These are phyloP conservation scores for Clivina fossor DNA, from an alignment of 2,888 invertebrate genomes.

Conservation along the genomic window DNA sequence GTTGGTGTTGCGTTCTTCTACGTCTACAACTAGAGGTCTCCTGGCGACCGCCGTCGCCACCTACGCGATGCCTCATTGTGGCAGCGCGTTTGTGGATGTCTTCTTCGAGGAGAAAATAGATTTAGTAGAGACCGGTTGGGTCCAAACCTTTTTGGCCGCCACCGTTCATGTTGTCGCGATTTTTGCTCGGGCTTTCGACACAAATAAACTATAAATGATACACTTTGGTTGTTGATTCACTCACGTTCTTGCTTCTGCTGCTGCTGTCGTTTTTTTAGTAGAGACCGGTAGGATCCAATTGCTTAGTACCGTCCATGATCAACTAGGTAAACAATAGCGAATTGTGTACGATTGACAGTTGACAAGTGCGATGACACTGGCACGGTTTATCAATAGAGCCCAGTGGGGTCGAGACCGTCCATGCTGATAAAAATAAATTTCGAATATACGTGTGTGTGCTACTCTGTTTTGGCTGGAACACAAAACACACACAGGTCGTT, in stretches of 20 bases:
- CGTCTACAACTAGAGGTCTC: slow-evolving; percentile 54
- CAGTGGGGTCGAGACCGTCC: slow-evolving; percentile 52
- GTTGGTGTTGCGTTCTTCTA: slow-evolving; percentile 48
- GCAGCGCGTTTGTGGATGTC: not conserved
- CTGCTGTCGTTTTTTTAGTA: slow-evolving; percentile 22
- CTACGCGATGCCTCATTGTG: slow-evolving; percentile 51
- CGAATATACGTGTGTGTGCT: slow-evolving; percentile 31
- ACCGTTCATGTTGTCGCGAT: slow-evolving; percentile 48
- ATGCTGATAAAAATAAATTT: slow-evolving; percentile 44
- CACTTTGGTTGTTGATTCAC: slow-evolving; percentile 8
- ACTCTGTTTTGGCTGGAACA: slow-evolving; percentile 3
- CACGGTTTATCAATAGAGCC: slow-evolving; percentile 45
- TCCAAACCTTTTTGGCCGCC: slow-evolving; percentile 48
- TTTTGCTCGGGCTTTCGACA: slow-evolving; percentile 12
- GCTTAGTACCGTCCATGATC: slow-evolving; percentile 31
- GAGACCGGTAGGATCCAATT: slow-evolving; percentile 36
- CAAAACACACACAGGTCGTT: not conserved
- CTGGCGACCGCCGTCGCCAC: slow-evolving; percentile 53
- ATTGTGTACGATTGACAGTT: slow-evolving; percentile 22
- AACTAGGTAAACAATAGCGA: slow-evolving; percentile 8
- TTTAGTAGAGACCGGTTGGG: slow-evolving; percentile 52
- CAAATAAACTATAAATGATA: slow-evolving; percentile 21
- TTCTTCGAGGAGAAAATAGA: not conserved
- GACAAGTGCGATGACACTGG: slow-evolving; percentile 29
- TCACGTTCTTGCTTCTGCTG: not conserved